phyloP scores from a whole-genome alignment of 2,113 vertebrate genomes.

The Thermophis baileyi region DNA sequence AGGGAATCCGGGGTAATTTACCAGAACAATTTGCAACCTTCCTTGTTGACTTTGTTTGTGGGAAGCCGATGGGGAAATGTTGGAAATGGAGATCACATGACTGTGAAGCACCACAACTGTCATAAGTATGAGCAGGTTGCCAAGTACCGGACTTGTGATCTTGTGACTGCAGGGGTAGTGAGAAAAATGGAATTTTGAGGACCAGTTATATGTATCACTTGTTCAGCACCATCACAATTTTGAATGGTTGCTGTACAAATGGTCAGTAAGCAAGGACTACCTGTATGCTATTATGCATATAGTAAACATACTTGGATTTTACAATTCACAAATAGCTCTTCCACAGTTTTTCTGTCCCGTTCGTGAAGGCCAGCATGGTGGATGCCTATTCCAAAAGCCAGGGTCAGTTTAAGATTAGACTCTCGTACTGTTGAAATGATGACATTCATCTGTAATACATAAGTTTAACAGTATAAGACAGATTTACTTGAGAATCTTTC shows the following conservation, averaged over 20 bases:
- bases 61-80: not conserved
- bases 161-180: not conserved
- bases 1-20: not conserved
- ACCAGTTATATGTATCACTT: not conserved
- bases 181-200: not conserved
- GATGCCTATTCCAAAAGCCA: slow-evolving; percentile 97
- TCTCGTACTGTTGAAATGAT: slow-evolving; percentile 89
- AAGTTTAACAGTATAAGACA: slow-evolving; percentile 20
- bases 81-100: not conserved
- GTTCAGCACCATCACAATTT: slow-evolving; percentile 29
- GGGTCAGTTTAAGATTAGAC: slow-evolving; percentile 93
- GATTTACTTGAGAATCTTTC: not conserved
- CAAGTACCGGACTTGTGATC: not conserved
- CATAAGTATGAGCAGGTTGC: not conserved
- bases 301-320: slow-evolving; percentile 87
- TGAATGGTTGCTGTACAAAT: slow-evolving; percentile 24
- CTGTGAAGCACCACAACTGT: not conserved
- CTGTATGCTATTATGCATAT: not conserved
- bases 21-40: not conserved
- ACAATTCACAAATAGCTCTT: slow-evolving; percentile 96
- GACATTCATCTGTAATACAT: slow-evolving; percentile 81
- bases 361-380: slow-evolving; percentile 96
- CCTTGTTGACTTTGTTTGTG: not conserved
- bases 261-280: not conserved
- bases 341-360: slow-evolving; percentile 91